These are phyloP conservation scores for Hirudinaria manillensis DNA, from an alignment of 2,888 invertebrate genomes.

Conservation along the genomic window DNA sequence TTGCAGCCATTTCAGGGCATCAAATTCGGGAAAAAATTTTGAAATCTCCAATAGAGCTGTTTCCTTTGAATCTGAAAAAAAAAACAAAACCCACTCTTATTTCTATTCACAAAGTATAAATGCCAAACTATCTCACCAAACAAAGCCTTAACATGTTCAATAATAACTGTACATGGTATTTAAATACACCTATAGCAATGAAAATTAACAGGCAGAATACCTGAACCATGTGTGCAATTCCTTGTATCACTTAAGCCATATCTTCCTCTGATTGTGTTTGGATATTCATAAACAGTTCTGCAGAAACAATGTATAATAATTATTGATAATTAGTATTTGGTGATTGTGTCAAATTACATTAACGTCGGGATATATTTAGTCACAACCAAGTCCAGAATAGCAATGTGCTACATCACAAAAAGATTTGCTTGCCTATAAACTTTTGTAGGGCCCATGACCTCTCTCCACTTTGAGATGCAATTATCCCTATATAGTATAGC, in stretches of 20 bases:
- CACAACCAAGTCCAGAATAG: no score
- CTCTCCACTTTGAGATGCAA: constrained; percentile 74
- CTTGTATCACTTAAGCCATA: constrained; percentile 88
- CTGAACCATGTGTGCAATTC: constrained; percentile 89
- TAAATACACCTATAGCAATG: neutral
- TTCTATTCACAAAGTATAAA: no score
- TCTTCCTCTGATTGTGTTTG: constrained; percentile 71
- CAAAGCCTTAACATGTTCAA: no score
- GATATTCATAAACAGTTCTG: constrained; percentile 71
- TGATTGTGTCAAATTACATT: no score
- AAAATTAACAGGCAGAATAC: constrained; percentile 53
- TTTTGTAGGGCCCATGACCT: constrained; percentile 82
- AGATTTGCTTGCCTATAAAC: constrained; percentile 53
- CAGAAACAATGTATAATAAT: constrained; percentile 48
- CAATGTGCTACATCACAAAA: no score
- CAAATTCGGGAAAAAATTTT: constrained; percentile 18
- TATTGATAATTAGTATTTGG: no score
- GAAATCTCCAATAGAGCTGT: constrained; percentile 23
- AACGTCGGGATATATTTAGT: no score
- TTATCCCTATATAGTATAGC: constrained; percentile 71
- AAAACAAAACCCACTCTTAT: neutral
- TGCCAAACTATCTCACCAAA: no score
- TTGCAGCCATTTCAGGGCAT: constrained; percentile 8
- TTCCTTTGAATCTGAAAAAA: constrained; percentile 21
- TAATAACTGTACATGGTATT: no score